Conservation (phyloP, 2,797 vertebrate species). For the Holocentrus rufus region DNA sequence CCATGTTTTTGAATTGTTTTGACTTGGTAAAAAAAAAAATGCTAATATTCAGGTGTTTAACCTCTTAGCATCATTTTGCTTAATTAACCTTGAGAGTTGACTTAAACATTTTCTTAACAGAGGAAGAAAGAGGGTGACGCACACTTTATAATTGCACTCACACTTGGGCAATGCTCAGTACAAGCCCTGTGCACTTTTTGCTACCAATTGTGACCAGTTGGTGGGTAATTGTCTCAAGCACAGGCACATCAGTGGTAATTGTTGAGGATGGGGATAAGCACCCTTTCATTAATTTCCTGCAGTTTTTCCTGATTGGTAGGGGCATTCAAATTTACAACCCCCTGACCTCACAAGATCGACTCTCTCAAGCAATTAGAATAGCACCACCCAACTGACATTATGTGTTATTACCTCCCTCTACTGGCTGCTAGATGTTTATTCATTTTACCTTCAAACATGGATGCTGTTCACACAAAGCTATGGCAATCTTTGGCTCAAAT, state of each 20-base stretch:
- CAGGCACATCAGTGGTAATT: too few species aligned
- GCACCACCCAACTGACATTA: neutral
- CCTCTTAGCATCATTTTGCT: slow-evolving; percentile 20
- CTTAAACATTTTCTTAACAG: slow-evolving; percentile 6
- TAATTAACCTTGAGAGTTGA: slow-evolving; percentile 18
- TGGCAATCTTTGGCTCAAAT: too few species aligned
- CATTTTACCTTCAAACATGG: neutral
- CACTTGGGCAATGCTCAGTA: too few species aligned
- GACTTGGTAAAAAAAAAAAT: neutral
- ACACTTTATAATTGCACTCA: too few species aligned
- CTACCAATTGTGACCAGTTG: neutral
- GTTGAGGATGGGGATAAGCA: neutral
- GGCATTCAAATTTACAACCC: neutral
- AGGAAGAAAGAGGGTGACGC: slow-evolving; percentile 8
- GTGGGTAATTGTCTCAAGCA: neutral
- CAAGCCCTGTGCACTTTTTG: too few species aligned
- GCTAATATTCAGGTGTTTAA: slow-evolving; percentile 22
- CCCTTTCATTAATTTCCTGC: neutral
- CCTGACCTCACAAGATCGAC: neutral
- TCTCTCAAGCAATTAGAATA: neutral
- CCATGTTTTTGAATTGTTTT: neutral
- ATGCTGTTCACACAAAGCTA: neutral
- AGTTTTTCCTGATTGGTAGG: neutral
- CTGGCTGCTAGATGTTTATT: slow-evolving; percentile 31
- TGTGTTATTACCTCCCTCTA: slow-evolving; percentile 52